These are phyloP conservation scores for Patella caerulea DNA, from an alignment of 2,888 invertebrate species.

Conservation along the genomic window DNA sequence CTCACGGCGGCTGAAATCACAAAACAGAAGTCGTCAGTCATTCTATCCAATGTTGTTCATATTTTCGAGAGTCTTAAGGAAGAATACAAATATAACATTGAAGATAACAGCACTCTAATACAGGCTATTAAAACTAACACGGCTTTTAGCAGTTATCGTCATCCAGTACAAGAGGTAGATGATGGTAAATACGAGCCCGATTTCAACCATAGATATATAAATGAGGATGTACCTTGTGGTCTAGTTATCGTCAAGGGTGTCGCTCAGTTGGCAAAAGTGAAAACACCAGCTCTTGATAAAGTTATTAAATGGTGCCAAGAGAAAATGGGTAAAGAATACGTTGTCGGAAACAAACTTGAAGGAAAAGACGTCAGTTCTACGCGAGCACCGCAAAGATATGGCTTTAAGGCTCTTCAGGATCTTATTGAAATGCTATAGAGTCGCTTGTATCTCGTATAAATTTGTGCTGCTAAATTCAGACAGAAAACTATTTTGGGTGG, in stretches of 20 bases:
- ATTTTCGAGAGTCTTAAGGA: constrained; percentile 34
- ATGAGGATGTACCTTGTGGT: constrained; percentile 58
- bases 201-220: constrained; percentile 45
- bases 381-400: constrained; percentile 55
- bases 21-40: constrained; percentile 31
- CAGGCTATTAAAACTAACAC: constrained; percentile 38
- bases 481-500: no score
- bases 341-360: constrained; percentile 50
- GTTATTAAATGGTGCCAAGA: constrained; percentile 57
- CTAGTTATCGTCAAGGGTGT: constrained; percentile 55
- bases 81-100: constrained; percentile 35
- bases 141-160: constrained; percentile 37
- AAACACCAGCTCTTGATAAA: constrained; percentile 48
- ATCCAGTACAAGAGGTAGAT: constrained; percentile 34
- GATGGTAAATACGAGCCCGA: constrained; percentile 37
- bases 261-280: constrained; percentile 45
- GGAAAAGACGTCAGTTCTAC: constrained; percentile 53
- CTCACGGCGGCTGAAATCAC: constrained; percentile 30
- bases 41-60: constrained; percentile 27
- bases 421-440: neutral
- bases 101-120: constrained; percentile 31
- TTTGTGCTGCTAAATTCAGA: no score
- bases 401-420: constrained; percentile 38
- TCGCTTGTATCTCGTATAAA: no score
- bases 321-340: constrained; percentile 54